phyloP scores from a whole-genome alignment of 2,888 invertebrate species.

The Drosophila lacicola region DNA sequence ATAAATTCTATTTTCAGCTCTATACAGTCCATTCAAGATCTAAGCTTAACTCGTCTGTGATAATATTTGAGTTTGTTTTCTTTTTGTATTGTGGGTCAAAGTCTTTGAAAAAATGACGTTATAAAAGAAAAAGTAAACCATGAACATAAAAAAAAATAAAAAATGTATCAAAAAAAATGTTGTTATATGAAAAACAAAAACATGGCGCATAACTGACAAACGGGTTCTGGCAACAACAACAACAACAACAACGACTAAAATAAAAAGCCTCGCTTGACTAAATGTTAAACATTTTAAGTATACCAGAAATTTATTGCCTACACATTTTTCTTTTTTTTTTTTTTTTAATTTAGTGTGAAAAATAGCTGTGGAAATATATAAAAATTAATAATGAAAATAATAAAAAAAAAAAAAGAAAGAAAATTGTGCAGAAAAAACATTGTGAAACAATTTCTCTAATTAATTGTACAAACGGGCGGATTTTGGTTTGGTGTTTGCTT shows the following conservation, averaged over 20 bases:
- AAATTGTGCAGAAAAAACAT: conserved; percentile 31
- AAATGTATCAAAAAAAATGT: conserved; percentile 42
- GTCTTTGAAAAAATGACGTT: conserved; percentile 75
- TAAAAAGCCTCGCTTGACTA: conserved; percentile 60
- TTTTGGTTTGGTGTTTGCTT: conserved; percentile 13
- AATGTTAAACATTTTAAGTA: conserved; percentile 74
- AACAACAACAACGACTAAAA: conserved; percentile 10
- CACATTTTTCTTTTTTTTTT: conserved; percentile 38
- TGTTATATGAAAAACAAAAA: conserved; percentile 55
- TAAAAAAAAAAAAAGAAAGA: background rate
- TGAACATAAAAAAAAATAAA: conserved; percentile 49
- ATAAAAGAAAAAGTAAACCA: conserved; percentile 77
- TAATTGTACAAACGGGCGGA: conserved; percentile 63
- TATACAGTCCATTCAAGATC: background rate
- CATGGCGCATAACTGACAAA: conserved; percentile 64
- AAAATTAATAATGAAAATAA: conserved; percentile 32
- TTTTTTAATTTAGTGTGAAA: conserved; percentile 59
- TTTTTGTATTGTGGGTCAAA: conserved; percentile 69
- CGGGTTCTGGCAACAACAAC: conserved; percentile 55
- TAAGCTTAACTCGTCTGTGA: conserved; percentile 1
- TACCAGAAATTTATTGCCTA: conserved; percentile 72
- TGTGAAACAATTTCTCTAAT: conserved; percentile 78
- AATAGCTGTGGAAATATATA: conserved; percentile 35
- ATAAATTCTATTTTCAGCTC: conserved; percentile 2
- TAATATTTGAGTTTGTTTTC: conserved; percentile 27